These are phyloP conservation scores for Coccyzus lansbergi DNA, from an alignment of 2,797 vertebrate genomes.

Conservation along the genomic window DNA sequence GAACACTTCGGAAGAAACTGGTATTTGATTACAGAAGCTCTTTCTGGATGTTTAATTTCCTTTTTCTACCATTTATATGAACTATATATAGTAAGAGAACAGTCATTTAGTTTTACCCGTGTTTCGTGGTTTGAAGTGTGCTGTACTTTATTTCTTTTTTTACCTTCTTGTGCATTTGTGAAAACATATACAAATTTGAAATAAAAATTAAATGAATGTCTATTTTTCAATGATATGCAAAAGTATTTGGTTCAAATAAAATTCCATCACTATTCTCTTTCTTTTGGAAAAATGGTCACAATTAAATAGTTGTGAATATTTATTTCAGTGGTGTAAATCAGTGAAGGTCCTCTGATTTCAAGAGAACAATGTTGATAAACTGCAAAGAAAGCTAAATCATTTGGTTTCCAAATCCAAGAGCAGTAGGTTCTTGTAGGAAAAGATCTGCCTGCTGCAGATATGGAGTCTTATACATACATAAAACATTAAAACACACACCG, in stretches of 20 bases:
- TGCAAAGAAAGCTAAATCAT: neutral
- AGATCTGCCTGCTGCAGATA: constrained; percentile 30
- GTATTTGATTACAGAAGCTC: accelerated
- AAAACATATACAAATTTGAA: neutral
- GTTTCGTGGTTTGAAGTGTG: neutral
- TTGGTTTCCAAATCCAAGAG: constrained; percentile 12
- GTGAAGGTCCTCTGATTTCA: neutral
- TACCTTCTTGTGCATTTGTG: neutral
- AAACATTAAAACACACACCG: constrained; percentile 58
- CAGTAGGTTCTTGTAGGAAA: constrained; percentile 10
- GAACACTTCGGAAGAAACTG: neutral
- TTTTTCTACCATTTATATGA: neutral
- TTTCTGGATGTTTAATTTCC: neutral
- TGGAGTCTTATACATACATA: constrained; percentile 41
- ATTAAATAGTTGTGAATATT: neutral
- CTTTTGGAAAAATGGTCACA: constrained; percentile 1
- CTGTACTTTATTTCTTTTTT: neutral
- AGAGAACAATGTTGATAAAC: neutral
- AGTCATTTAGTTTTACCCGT: neutral
- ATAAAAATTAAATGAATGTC: neutral
- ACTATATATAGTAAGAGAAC: neutral
- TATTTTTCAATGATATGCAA: neutral
- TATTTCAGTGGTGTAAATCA: neutral
- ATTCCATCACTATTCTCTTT: neutral
- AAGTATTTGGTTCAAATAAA: constrained; percentile 7